Base-by-base conservation (phyloP, 2,888 invertebrate species). In the Chesias legatella region DNA sequence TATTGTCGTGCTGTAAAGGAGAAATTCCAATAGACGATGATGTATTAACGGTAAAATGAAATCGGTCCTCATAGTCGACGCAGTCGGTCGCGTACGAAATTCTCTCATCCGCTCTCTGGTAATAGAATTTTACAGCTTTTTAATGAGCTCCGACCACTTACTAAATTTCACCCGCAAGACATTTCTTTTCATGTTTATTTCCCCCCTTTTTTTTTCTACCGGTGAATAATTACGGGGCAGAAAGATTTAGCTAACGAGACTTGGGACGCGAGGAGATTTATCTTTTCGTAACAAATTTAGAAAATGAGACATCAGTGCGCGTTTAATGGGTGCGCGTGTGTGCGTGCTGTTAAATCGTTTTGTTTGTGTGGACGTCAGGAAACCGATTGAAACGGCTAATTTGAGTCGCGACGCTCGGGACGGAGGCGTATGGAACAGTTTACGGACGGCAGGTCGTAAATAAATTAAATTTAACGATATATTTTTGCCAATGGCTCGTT, bases 281-380 rank as follows among this genome's bases (percentile, higher is more conserved):
- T 86, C 82, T 81, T 79, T 80, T 80, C 79, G 77, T 73, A 81
- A 80, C 82, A 73, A 78, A 86, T 85, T 84, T 86, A 84, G 85
- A 85, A 83, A 85, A 78, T 85, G 85, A 85, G 85, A 83, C 85
- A 83, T 84, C 84, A 82, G 63, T 73, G 66, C 60, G 53, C 63
- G 62, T 68, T 64, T 60, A 56, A 60, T 56, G 47, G 51, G 51
- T 39, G 48, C 17, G 28, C 17, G 44, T 61, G 67, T 67, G 61
- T 63, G 66, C 28, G 60, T 63, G 51, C 53, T 56, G 51, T 55
- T 51, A 58, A 56, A 61, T 62, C 42, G 58, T 69, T 73, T 33
- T 58, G 41, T 60, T 67, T 67, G 67, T 64, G 73, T 43, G 59
- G 60, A 67, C 69, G 73, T 69, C 69, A 63, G 59, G 66, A 67